phyloP scores from a whole-genome alignment of 2,797 vertebrate genomes.

The Urocyon cinereoargenteus region DNA sequence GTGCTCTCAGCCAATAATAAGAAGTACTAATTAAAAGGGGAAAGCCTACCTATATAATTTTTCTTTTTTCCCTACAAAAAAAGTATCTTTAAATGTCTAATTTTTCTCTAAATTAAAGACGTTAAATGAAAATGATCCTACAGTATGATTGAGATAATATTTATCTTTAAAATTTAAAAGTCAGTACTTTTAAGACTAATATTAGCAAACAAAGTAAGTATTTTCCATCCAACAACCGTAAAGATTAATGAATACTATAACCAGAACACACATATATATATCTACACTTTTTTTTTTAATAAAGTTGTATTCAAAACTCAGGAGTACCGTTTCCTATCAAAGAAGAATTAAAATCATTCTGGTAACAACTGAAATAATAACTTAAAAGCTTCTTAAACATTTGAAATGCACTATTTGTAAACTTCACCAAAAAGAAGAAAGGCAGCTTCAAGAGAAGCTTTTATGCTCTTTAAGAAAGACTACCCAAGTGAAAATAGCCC shows the following conservation, averaged over 20 bases:
- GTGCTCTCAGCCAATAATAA: slow-evolving; percentile 4
- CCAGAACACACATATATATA: neutral
- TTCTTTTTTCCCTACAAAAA: neutral
- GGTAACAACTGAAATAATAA: slow-evolving; percentile 42
- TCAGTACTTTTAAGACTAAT: slow-evolving; percentile 34
- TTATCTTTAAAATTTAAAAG: slow-evolving; percentile 56
- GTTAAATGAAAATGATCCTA: slow-evolving; percentile 49
- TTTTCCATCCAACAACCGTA: neutral
- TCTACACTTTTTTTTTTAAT: neutral
- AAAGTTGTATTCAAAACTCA: slow-evolving; percentile 59
- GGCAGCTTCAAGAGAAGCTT: slow-evolving; percentile 11
- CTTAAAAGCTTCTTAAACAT: slow-evolving; percentile 41
- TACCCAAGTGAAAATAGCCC: slow-evolving; percentile 19
- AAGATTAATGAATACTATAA: neutral
- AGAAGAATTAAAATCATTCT: slow-evolving; percentile 28
- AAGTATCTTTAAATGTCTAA: neutral
- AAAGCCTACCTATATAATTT: neutral
- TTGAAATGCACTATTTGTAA: slow-evolving; percentile 50
- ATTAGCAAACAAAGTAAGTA: slow-evolving; percentile 62
- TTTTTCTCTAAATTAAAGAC: slow-evolving; percentile 53
- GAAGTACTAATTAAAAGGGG: neutral
- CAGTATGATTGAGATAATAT: slow-evolving; percentile 30
- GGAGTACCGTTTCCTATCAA: slow-evolving; percentile 49
- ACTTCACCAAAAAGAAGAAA: neutral
- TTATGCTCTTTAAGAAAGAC: slow-evolving; percentile 40